Percentiles rank a stretch among this genome's conserved stretches.
Conservation (phyloP, 2,888 invertebrate genomes). For the Heliconius cydno region DNA sequence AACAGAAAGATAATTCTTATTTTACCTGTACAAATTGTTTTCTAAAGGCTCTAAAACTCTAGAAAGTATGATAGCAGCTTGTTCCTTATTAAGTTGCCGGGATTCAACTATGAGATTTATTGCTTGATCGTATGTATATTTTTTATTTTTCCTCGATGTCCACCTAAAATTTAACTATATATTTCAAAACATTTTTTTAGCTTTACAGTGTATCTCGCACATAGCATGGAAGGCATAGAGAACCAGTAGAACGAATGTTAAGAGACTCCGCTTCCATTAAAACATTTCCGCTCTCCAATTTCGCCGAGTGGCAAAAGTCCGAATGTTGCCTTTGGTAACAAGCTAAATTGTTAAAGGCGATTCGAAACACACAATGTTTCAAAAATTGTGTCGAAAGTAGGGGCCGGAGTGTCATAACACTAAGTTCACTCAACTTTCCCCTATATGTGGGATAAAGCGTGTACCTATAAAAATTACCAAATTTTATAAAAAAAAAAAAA, state of each 20-base stretch:
- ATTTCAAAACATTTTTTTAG: no score
- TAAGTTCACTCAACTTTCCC: no score
- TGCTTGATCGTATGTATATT: constrained; percentile 63
- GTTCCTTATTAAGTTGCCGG: constrained; percentile 71
- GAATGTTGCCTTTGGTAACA: no score
- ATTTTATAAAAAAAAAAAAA: constrained; percentile 29
- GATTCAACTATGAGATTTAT: constrained; percentile 67
- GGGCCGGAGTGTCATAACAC: no score
- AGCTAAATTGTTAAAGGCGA: no score
- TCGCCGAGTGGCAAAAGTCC: neutral
- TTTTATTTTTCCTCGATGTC: constrained; percentile 51
- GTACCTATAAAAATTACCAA: no score
- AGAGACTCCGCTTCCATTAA: neutral
- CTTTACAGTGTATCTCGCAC: neutral
- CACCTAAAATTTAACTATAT: constrained; percentile 49
- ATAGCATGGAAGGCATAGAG: neutral
- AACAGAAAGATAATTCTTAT: no score
- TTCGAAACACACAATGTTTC: no score
- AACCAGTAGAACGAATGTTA: no score
- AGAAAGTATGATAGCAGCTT: constrained; percentile 75
- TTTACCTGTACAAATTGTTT: constrained; percentile 70
- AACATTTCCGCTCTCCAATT: neutral
- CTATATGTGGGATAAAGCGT: no score
- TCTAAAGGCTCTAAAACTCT: constrained; percentile 71
- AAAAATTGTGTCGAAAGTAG: no score